phyloP scores from a whole-genome alignment of 2,797 vertebrate genomes.

The Semaprochilodus insignis region DNA sequence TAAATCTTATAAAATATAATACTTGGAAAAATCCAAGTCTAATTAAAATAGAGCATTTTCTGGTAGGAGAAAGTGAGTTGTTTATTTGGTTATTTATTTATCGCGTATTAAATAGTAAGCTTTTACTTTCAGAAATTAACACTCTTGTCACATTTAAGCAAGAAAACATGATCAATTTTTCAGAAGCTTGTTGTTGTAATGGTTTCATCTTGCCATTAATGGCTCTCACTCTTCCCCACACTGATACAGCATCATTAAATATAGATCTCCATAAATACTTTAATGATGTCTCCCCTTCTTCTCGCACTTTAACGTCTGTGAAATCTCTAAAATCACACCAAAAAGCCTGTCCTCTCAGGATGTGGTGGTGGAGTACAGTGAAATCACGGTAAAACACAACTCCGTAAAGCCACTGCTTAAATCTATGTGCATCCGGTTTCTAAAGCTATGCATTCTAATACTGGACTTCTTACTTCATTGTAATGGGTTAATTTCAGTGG shows the following conservation, averaged over 20 bases:
- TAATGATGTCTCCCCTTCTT: constrained; percentile 75
- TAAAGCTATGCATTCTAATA: not conserved
- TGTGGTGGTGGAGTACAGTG: constrained; percentile 9
- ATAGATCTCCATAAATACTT: constrained; percentile 83
- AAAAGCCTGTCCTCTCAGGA: constrained; percentile 42
- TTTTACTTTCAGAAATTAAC: constrained; percentile 47
- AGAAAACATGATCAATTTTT: constrained; percentile 81
- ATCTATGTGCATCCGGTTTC: not conserved
- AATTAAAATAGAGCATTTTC: not conserved
- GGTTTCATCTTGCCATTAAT: constrained; percentile 80
- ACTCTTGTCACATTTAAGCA: constrained; percentile 71
- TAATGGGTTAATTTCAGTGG: constrained; percentile 23
- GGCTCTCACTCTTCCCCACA: constrained; percentile 78
- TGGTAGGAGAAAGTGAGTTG: not conserved
- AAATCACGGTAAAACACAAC: not conserved
- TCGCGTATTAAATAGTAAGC: constrained; percentile 19
- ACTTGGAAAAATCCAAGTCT: no score
- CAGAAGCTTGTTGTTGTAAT: constrained; percentile 79
- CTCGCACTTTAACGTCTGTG: constrained; percentile 41
- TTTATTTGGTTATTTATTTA: constrained; percentile 12
- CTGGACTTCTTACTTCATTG: not conserved
- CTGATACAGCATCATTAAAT: constrained; percentile 84
- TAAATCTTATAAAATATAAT: no score
- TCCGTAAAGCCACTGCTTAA: not conserved
- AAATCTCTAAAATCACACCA: constrained; percentile 20